Evolutionary conservation across 2,797 vertebrate genomes (phyloP).

Genomic region (Podarcis siculus): DNA sequence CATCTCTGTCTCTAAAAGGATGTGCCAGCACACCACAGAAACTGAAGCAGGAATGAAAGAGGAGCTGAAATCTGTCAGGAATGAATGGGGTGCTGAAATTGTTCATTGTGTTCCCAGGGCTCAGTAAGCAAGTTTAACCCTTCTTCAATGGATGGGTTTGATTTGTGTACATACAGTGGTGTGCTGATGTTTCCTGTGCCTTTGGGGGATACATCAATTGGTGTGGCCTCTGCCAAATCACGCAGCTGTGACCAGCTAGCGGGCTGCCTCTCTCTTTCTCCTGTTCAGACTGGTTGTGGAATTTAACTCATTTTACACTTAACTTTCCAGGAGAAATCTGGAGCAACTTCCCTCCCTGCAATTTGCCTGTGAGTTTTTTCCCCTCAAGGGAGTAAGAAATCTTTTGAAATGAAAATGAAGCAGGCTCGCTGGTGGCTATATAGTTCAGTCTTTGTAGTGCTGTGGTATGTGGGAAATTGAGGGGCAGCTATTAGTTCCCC

Average conservation of each 20-base stretch:
- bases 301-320: slow-evolving; percentile 31
- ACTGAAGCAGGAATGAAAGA: background rate
- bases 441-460: background rate
- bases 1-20: slow-evolving; percentile 15
- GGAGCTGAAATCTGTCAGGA: slow-evolving; percentile 1
- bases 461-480: background rate
- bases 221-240: slow-evolving; percentile 12
- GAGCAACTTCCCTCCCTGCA: slow-evolving; percentile 29
- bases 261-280: background rate
- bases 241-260: slow-evolving; percentile 32
- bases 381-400: background rate
- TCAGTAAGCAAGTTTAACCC: slow-evolving; percentile 26
- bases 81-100: background rate
- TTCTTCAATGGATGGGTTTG: slow-evolving; percentile 26
- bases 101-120: slow-evolving; percentile 2
- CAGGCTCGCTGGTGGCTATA: background rate
- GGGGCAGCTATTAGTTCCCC: background rate
- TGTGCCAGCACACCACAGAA: slow-evolving; percentile 11
- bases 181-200: slow-evolving; percentile 7
- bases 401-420: slow-evolving; percentile 48
- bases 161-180: slow-evolving; percentile 32
- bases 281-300: slow-evolving; percentile 31
- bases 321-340: slow-evolving; percentile 14
- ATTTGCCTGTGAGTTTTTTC: slow-evolving; percentile 32
- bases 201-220: slow-evolving; percentile 26